These are phyloP conservation scores for Drosophila jambulina DNA, from an alignment of 1,140 invertebrate species.

Conservation along the genomic window DNA sequence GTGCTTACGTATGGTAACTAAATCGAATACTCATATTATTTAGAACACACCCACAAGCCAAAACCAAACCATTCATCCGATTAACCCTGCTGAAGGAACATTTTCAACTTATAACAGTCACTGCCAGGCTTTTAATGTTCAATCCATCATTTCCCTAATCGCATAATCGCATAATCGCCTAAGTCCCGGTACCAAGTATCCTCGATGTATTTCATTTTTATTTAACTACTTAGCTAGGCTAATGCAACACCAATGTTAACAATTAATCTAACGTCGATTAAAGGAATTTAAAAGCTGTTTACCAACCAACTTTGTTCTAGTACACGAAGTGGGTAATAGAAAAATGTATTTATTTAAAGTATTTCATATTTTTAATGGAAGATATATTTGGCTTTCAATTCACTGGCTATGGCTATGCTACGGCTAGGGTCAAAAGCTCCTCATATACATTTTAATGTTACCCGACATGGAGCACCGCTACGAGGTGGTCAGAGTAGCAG, in stretches of 20 bases:
- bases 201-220: slow-evolving; percentile 52
- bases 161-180: slow-evolving; percentile 15
- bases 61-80: slow-evolving; percentile 45
- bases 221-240: slow-evolving; percentile 32
- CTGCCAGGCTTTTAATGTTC: slow-evolving; percentile 53
- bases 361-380: slow-evolving; percentile 81
- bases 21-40: slow-evolving; percentile 72
- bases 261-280: slow-evolving; percentile 40
- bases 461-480: slow-evolving; percentile 10
- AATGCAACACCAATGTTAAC: slow-evolving; percentile 36
- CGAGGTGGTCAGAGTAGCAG: slow-evolving; percentile 32
- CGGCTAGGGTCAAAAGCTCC: slow-evolving; percentile 60
- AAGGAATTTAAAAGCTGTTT: slow-evolving; percentile 54
- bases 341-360: slow-evolving; percentile 80
- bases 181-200: slow-evolving; percentile 50
- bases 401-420: slow-evolving; percentile 44
- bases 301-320: slow-evolving; percentile 41
- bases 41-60: slow-evolving; percentile 46
- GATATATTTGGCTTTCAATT: slow-evolving; percentile 77
- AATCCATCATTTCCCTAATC: slow-evolving; percentile 20
- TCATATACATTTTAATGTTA: slow-evolving; percentile 54
- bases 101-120: slow-evolving; percentile 34
- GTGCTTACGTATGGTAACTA: slow-evolving; percentile 38
- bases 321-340: slow-evolving; percentile 59
- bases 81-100: slow-evolving; percentile 46